These are phyloP conservation scores for Elephas maximus DNA, from an alignment of 2,113 vertebrate species.

Conservation along the genomic window DNA sequence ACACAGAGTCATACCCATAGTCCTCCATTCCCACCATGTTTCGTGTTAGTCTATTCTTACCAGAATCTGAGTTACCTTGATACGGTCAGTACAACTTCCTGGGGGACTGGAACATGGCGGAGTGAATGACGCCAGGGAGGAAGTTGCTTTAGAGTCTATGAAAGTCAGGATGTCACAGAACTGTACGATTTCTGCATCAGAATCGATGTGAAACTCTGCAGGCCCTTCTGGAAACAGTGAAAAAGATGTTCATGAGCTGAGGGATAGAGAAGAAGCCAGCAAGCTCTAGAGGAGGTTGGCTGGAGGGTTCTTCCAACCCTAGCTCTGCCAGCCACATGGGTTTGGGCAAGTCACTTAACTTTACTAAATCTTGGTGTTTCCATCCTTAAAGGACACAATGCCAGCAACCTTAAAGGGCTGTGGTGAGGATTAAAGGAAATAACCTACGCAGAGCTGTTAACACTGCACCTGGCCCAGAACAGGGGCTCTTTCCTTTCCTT, in stretches of 20 bases:
- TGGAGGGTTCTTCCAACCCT: background rate
- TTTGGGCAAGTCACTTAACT: background rate
- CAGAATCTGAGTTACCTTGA: background rate
- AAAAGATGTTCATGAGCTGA: too few relatives aligned
- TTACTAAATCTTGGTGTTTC: background rate
- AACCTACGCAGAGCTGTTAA: rapidly evolving
- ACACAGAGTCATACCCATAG: rapidly evolving
- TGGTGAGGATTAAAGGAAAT: background rate
- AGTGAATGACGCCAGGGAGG: background rate
- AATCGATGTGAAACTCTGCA: rapidly evolving
- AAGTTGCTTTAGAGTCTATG: background rate
- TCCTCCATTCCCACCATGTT: rapidly evolving
- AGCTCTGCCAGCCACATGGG: background rate
- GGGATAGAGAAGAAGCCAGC: rapidly evolving
- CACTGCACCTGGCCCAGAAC: rapidly evolving
- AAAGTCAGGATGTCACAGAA: background rate
- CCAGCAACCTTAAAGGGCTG: too few relatives aligned
- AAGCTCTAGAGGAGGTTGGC: rapidly evolving
- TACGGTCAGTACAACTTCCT: background rate
- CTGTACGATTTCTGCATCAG: background rate
- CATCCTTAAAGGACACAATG: background rate
- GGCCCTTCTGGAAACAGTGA: background rate
- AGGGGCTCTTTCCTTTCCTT: background rate
- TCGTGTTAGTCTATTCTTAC: background rate
- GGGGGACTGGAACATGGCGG: background rate